phyloP scores from a whole-genome alignment of 2,888 invertebrate genomes.

The Panopea generosa region DNA sequence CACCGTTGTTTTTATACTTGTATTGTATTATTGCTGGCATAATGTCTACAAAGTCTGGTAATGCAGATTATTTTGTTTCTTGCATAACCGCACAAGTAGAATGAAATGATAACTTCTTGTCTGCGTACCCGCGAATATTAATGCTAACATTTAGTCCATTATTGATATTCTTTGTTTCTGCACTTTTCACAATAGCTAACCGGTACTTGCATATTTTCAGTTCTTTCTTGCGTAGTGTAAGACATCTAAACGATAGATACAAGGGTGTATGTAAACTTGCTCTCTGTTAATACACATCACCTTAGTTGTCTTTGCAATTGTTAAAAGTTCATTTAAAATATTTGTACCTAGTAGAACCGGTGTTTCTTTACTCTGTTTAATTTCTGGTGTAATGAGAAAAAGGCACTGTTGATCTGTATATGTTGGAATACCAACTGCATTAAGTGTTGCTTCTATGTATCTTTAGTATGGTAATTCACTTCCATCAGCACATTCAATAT shows the following conservation, averaged over 20 bases:
- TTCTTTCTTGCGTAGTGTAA: conserved; percentile 28
- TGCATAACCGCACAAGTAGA: conserved; percentile 24
- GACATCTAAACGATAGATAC: no score
- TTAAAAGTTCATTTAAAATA: conserved; percentile 13
- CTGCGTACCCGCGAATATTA: no score
- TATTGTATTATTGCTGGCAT: no score
- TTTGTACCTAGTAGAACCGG: conserved; percentile 32
- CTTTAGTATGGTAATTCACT: conserved; percentile 30
- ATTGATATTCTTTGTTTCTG: no score
- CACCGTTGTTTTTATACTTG: no score
- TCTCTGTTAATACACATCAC: conserved; percentile 20
- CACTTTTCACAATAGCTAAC: conserved; percentile 10
- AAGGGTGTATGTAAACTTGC: no score
- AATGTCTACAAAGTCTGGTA: no score
- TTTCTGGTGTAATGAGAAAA: conserved; percentile 19
- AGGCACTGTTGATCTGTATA: conserved; percentile 12
- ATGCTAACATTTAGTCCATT: no score
- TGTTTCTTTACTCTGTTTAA: conserved; percentile 9
- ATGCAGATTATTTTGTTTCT: no score
- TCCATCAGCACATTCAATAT: conserved; percentile 41
- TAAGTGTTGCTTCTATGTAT: conserved; percentile 21
- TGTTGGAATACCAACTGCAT: no score
- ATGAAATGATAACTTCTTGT: conserved; percentile 17
- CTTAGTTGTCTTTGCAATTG: conserved; percentile 13
- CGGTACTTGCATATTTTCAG: conserved; percentile 16